Base-by-base conservation (phyloP, 2,113 vertebrate genomes). In the Orientallactaga bullata region DNA sequence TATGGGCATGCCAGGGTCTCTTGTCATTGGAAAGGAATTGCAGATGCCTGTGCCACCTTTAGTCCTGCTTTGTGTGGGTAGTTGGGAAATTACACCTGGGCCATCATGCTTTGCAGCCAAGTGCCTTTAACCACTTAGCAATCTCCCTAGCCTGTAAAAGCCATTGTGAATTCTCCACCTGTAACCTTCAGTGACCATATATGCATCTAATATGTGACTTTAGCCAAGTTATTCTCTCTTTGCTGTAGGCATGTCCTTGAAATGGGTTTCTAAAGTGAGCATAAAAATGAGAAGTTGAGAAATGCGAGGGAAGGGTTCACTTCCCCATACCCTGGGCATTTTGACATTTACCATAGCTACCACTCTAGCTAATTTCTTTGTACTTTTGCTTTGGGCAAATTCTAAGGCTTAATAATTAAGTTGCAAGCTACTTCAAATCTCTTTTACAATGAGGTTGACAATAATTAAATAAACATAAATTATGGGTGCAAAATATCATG, bases 381-480 rank as follows among this genome's bases (percentile, higher is more conserved):
- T 30, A 24, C 73, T 90, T 71, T 94, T 69, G 55, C 37, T 79
- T 89, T 68, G 69, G 15, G 26, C 18, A 80, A 84, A 73, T 17
- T 35, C 82, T 28, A 66, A 95, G 55, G 0, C 61, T 32, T 60
- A 76, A 55, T 35, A 78, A 88, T 80, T 82, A 76, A 84, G 71
- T 60, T 87, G 7, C 23, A 84, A 89, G 30, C 7, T 30, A 74
- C 18, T 32, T 60, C 35, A 66, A 63, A 61, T 80, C 30, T 42
- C 89, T 92, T 78, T 74, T 74, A 30, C n/a, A 80, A 83, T n/a
- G 91, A 20, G 26, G 30, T 47, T 66, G 63, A 80, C 23, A 71
- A 4, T 66, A 89, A 71, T 80, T 91, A 30, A 83, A 51, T 69
- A 92, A 84, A 76, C 20, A 39, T 42, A 87, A 76, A 80, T 47